These are phyloP conservation scores for Coracias cyanogaster DNA, from an alignment of 2,797 vertebrate species.

Conservation along the genomic window DNA sequence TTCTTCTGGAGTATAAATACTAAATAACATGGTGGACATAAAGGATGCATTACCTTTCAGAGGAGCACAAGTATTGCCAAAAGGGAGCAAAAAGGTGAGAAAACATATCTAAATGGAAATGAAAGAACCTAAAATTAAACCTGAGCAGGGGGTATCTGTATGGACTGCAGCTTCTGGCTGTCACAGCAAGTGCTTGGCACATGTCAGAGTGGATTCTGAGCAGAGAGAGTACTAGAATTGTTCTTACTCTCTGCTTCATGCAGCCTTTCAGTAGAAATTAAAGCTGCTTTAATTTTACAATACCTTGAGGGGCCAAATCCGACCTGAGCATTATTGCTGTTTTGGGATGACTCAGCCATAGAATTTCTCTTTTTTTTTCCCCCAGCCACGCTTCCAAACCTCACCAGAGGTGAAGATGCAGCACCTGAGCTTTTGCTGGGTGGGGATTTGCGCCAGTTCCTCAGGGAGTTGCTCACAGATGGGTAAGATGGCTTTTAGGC, in stretches of 20 bases:
- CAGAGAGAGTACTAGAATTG: neutral
- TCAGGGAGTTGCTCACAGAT: neutral
- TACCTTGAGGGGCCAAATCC: neutral
- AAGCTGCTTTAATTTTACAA: neutral
- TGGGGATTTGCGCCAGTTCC: rapidly evolving
- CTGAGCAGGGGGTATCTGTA: neutral
- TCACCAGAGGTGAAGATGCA: neutral
- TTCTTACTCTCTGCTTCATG: neutral
- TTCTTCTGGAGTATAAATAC: neutral
- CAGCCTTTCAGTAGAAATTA: neutral
- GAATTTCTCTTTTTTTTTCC: neutral
- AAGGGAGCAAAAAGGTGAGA: neutral
- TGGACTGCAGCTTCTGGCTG: neutral
- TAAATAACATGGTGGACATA: neutral
- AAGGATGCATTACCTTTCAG: neutral
- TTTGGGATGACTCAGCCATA: neutral
- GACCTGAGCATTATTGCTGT: neutral
- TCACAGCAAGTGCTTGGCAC: neutral
- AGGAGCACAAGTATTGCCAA: neutral
- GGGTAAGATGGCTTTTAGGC: neutral
- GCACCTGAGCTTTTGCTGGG: neutral
- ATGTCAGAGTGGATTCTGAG: neutral
- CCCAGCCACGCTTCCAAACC: neutral
- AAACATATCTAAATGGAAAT: neutral
- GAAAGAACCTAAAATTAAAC: neutral